Conservation (phyloP, 1,140 invertebrate genomes). For the Galendromus occidentalis region DNA sequence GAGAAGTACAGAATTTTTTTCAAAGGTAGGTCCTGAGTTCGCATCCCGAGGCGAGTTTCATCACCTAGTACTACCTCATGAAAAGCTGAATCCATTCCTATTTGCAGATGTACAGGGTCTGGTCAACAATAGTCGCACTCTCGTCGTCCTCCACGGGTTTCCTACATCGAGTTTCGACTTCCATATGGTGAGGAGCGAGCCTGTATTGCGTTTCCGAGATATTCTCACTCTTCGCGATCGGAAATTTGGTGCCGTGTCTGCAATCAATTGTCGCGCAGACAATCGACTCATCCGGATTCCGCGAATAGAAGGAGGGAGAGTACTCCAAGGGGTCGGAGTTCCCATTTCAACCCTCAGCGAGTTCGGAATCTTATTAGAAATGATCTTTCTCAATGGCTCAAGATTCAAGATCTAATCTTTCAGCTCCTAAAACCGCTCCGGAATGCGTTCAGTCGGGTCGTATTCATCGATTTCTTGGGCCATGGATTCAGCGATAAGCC, state of each 20-base stretch:
- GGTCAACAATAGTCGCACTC: constrained; percentile 16
- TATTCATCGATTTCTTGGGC: constrained; percentile 27
- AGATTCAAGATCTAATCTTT: constrained; percentile 5
- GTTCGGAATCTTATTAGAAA: too few relatives aligned
- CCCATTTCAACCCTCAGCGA: too few relatives aligned
- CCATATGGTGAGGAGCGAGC: constrained; percentile 21
- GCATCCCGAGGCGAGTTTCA: neutral
- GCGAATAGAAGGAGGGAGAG: too few relatives aligned
- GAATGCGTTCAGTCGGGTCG: constrained; percentile 22
- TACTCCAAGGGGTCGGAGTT: too few relatives aligned
- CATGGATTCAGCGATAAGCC: constrained; percentile 30
- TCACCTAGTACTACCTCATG: neutral
- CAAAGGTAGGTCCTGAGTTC: constrained; percentile 18
- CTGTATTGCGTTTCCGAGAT: neutral
- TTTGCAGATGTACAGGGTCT: neutral
- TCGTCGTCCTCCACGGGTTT: constrained; percentile 28
- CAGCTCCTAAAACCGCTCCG: constrained; percentile 22
- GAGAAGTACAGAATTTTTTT: constrained; percentile 22
- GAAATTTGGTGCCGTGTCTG: too few relatives aligned
- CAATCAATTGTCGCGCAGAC: too few relatives aligned
- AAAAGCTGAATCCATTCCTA: neutral
- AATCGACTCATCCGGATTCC: too few relatives aligned
- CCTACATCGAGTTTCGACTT: constrained; percentile 28
- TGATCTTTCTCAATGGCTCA: too few relatives aligned
- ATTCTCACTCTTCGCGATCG: neutral